phyloP scores from a whole-genome alignment of 2,113 vertebrate species.

The Passer montanus region DNA sequence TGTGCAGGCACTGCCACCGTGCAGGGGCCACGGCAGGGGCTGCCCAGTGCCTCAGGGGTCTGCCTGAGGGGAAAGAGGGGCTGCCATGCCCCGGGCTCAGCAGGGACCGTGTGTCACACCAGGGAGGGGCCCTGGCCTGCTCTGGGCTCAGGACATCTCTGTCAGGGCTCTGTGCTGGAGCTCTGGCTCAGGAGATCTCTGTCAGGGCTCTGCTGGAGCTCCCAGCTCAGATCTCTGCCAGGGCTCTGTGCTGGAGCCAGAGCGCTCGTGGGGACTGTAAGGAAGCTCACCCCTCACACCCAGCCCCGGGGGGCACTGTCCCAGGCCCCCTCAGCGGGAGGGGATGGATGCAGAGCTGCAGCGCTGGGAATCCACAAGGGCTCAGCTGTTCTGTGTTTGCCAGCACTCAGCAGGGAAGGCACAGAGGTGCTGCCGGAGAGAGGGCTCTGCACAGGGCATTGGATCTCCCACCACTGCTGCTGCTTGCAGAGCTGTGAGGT shows the following conservation, averaged over 20 bases:
- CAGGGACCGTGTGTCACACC: rapidly evolving
- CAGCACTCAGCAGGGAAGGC: rapidly evolving
- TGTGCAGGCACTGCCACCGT: rapidly evolving
- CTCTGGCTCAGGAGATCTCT: no score
- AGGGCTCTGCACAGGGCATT: no score
- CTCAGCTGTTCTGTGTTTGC: rapidly evolving
- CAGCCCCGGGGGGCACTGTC: rapidly evolving
- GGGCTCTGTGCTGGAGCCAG: rapidly evolving
- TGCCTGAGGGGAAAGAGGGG: rapidly evolving
- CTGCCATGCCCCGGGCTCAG: rapidly evolving
- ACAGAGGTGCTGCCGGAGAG: no score
- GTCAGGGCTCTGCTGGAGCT: no score
- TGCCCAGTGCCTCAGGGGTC: rapidly evolving
- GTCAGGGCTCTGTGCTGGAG: no score
- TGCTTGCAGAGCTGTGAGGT: background rate
- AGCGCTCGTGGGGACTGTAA: rapidly evolving
- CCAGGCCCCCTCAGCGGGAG: rapidly evolving
- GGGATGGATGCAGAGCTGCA: background rate
- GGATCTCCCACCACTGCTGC: rapidly evolving
- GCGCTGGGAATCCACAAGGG: rapidly evolving
- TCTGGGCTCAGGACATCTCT: rapidly evolving
- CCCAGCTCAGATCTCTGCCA: rapidly evolving
- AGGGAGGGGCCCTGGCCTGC: rapidly evolving
- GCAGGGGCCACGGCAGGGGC: background rate
- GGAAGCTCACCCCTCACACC: background rate